Evolutionary conservation across 2,888 invertebrate genomes (phyloP).

Genomic region (Reticulitermes lucifugus): DNA sequence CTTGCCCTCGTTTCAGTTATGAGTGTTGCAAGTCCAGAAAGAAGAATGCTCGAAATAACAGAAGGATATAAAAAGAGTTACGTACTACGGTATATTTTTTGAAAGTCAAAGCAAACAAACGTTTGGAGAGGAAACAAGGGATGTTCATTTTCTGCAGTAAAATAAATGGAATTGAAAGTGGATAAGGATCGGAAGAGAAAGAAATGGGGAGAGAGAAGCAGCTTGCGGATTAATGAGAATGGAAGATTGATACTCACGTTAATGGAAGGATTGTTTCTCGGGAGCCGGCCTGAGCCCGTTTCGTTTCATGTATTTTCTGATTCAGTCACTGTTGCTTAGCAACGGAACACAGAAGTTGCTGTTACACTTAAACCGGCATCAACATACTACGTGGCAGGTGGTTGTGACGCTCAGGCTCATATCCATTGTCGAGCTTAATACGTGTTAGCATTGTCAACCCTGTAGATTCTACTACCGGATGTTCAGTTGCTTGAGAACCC

Average conservation of each 20-base stretch:
- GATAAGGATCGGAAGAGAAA: slow-evolving; percentile 41
- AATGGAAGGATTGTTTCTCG: slow-evolving; percentile 42
- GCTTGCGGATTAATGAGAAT: slow-evolving; percentile 33
- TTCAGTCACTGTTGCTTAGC: neutral
- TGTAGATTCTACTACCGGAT: too few relatives aligned
- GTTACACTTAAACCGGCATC: too few relatives aligned
- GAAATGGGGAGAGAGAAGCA: slow-evolving; percentile 10
- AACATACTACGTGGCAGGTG: too few relatives aligned
- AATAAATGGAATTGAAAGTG: slow-evolving; percentile 43
- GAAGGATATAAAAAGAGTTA: neutral
- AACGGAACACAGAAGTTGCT: neutral
- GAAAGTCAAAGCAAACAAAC: slow-evolving; percentile 2
- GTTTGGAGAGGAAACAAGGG: neutral
- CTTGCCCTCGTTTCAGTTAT: too few relatives aligned
- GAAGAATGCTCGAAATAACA: too few relatives aligned
- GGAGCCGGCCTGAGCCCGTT: neutral
- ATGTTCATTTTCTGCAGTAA: slow-evolving; percentile 38
- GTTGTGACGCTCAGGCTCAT: too few relatives aligned
- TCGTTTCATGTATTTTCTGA: neutral
- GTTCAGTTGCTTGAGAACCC: too few relatives aligned
- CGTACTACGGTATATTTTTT: neutral
- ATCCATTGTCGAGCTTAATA: too few relatives aligned
- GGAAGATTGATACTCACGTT: slow-evolving; percentile 49
- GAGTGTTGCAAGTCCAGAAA: too few relatives aligned
- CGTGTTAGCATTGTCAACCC: too few relatives aligned